Evolutionary conservation across 2,888 invertebrate genomes (phyloP).

Genomic region (Busseola fusca): DNA sequence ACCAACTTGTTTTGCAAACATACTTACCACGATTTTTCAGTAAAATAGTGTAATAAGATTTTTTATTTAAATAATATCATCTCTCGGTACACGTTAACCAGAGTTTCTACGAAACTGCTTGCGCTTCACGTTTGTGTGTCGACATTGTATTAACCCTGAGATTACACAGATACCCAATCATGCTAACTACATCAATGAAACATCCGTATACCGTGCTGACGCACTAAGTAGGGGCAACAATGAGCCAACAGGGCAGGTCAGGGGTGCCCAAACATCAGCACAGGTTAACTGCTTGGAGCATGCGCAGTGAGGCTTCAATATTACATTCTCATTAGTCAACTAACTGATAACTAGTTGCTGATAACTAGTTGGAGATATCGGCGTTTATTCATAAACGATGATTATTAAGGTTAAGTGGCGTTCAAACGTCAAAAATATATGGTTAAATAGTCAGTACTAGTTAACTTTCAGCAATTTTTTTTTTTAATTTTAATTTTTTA

Average conservation of each 20-base stretch:
- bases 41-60: too few relatives aligned
- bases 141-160: not conserved
- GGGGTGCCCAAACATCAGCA: conserved; percentile 33
- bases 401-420: too few relatives aligned
- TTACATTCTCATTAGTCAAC: conserved; percentile 33
- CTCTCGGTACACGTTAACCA: not conserved
- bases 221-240: conserved; percentile 38
- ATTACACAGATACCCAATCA: not conserved
- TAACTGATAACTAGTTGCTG: too few relatives aligned
- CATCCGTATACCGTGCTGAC: conserved; percentile 10
- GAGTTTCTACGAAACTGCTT: not conserved
- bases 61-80: too few relatives aligned
- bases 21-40: too few relatives aligned
- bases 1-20: too few relatives aligned
- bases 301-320: conserved; percentile 22
- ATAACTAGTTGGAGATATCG: conserved; percentile 8
- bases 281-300: conserved; percentile 51
- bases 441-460: too few relatives aligned
- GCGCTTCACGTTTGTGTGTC: not conserved
- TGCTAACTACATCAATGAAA: not conserved
- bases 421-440: too few relatives aligned
- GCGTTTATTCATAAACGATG: too few relatives aligned
- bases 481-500: too few relatives aligned
- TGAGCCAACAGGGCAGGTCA: conserved; percentile 46
- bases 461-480: too few relatives aligned